These are phyloP conservation scores for Todiramphus saurophagus DNA, from an alignment of 2,113 vertebrate genomes.

Conservation along the genomic window DNA sequence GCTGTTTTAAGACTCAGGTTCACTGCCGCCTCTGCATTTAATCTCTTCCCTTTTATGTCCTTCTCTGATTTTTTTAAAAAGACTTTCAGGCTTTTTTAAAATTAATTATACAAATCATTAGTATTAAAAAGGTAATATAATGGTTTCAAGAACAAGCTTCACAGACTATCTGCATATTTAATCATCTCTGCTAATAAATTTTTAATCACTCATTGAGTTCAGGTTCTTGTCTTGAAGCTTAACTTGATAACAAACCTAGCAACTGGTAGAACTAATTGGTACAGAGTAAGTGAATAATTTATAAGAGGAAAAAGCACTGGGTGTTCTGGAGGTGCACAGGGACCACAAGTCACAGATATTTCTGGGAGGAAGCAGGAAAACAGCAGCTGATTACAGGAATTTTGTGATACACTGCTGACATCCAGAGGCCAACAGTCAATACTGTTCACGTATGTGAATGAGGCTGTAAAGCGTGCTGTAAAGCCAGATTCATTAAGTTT, in stretches of 20 bases:
- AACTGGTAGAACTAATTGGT: constrained; percentile 87
- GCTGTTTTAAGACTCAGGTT: constrained; percentile 51
- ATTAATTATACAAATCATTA: constrained; percentile 87
- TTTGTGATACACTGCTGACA: constrained; percentile 76
- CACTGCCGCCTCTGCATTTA: constrained; percentile 65
- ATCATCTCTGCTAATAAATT: constrained; percentile 82
- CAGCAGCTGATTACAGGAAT: constrained; percentile 23
- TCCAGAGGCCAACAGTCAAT: constrained; percentile 75
- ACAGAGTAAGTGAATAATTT: constrained; percentile 84
- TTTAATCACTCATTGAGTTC: constrained; percentile 82
- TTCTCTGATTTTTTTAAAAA: constrained; percentile 66
- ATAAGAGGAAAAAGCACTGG: constrained; percentile 74
- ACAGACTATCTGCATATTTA: constrained; percentile 85
- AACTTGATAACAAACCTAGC: constrained; percentile 84
- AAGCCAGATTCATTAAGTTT: constrained; percentile 55
- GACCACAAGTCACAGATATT: constrained; percentile 67
- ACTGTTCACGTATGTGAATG: constrained; percentile 41
- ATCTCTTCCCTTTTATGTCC: constrained; percentile 68
- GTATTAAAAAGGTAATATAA: constrained; percentile 84
- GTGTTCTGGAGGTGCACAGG: constrained; percentile 72
- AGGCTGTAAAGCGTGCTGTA: neutral
- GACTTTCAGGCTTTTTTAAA: constrained; percentile 74
- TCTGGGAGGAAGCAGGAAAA: constrained; percentile 64
- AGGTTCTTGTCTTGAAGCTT: constrained; percentile 85
- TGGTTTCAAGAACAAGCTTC: constrained; percentile 83